A percentile compares a stretch with the other conserved stretches of the same genome.
These are phyloP conservation scores for Tachypleus tridentatus DNA, from an alignment of 1,140 invertebrate genomes.

Conservation along the genomic window DNA sequence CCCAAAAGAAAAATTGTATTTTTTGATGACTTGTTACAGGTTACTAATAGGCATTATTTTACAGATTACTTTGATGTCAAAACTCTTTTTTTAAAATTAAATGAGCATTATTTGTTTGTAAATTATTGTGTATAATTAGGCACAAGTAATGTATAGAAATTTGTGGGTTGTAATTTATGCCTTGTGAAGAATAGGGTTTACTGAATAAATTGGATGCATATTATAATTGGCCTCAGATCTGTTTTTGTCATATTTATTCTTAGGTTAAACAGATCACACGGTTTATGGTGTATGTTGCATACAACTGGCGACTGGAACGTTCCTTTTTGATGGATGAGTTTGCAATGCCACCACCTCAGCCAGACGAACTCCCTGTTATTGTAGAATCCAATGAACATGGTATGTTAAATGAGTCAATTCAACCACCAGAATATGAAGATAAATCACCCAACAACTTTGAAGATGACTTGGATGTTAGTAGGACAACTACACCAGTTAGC, in stretches of 20 bases:
- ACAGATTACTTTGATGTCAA: no score
- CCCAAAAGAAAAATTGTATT: no score
- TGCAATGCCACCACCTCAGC: conserved; percentile 42
- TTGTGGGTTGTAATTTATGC: no score
- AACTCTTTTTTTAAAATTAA: no score
- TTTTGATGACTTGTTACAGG: no score
- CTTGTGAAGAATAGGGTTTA: no score
- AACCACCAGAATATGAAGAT: background rate
- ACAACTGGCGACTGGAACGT: conserved; percentile 82
- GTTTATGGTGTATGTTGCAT: conserved; percentile 71
- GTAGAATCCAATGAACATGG: background rate
- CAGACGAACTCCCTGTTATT: conserved; percentile 15
- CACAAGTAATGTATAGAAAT: no score
- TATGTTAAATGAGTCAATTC: conserved; percentile 1
- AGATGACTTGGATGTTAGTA: background rate
- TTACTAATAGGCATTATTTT: no score
- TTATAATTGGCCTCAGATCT: no score
- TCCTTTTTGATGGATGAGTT: conserved; percentile 78
- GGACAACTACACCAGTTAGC: background rate
- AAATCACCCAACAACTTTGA: background rate
- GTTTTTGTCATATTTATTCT: conserved; percentile 7
- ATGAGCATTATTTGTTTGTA: no score
- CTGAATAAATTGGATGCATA: no score
- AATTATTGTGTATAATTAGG: no score
- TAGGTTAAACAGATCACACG: conserved; percentile 65